Evolutionary conservation across 1,140 invertebrate species (phyloP).

Genomic region (Bombyx mori): ASM3026992v2 NC_085118.1:17461501-17462000

Average conservation of each 20-base stretch:
- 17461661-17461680: too few relatives aligned
- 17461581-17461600: constrained; percentile 42
- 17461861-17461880: constrained; percentile 6
- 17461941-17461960: too few relatives aligned
- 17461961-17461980: too few relatives aligned
- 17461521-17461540: constrained; percentile 27
- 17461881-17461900: constrained; percentile 17
- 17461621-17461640: too few relatives aligned
- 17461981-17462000: too few relatives aligned
- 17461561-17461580: constrained; percentile 49
- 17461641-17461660: too few relatives aligned
- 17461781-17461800: constrained; percentile 24
- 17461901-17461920: constrained; percentile 33
- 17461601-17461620: background rate
- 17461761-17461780: constrained; percentile 38
- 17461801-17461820: constrained; percentile 12
- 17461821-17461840: constrained; percentile 39
- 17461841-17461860: constrained; percentile 15
- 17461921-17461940: too few relatives aligned
- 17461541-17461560: constrained; percentile 20
- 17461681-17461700: background rate
- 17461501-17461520: constrained; percentile 42
- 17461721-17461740: constrained; percentile 23
- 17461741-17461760: constrained; percentile 34
- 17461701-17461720: too few relatives aligned